phyloP scores from a whole-genome alignment of 1,140 invertebrate genomes.

The Drosophila lacteicornis region DNA sequence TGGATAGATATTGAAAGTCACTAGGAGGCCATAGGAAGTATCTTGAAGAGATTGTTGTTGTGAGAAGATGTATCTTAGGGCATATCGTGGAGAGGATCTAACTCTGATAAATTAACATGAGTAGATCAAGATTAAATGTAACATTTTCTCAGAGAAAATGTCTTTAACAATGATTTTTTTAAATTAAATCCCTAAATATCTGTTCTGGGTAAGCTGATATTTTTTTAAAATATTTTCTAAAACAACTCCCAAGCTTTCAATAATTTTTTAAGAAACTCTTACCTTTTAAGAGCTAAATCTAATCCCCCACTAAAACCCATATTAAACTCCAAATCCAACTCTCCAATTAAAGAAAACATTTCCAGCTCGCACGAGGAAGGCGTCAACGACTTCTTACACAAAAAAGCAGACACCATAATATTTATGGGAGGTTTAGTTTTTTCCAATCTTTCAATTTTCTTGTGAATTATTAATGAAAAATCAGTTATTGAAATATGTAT shows the following conservation, averaged over 20 bases:
- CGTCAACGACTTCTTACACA: constrained; percentile 35
- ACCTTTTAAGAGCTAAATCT: background rate
- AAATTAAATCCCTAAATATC: background rate
- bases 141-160: background rate
- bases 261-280: background rate
- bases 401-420: constrained; percentile 1
- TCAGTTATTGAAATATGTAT: constrained; percentile 77
- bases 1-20: constrained; percentile 28
- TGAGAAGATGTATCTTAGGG: background rate
- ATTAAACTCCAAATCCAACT: constrained; percentile 21
- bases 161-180: background rate
- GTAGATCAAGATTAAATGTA: too few relatives aligned
- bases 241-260: too few relatives aligned
- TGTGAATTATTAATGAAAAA: constrained; percentile 80
- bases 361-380: constrained; percentile 10
- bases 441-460: constrained; percentile 60
- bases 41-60: background rate
- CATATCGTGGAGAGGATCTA: background rate
- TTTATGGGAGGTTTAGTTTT: constrained; percentile 51
- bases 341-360: constrained; percentile 58
- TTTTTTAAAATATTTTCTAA: too few relatives aligned
- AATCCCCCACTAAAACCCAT: too few relatives aligned
- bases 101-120: background rate
- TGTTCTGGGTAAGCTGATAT: too few relatives aligned
- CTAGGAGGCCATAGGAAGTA: background rate